phyloP scores from a whole-genome alignment of 2,797 vertebrate genomes.

The Chaenodraco wilsoni region DNA sequence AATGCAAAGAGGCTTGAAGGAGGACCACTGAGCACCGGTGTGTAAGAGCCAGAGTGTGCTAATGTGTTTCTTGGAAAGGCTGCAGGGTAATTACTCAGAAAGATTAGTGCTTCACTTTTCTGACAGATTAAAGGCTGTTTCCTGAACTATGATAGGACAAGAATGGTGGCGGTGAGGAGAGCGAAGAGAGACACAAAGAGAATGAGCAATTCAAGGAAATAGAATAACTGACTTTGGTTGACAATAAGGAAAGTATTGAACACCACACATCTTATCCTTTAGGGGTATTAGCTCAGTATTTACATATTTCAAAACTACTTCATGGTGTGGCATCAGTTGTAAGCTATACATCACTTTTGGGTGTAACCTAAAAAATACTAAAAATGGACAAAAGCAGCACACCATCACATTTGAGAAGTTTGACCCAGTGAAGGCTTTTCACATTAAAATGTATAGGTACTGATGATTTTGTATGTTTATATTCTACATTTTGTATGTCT shows the following conservation, averaged over 20 bases:
- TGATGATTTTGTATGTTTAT: no score
- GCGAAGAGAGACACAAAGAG: background rate
- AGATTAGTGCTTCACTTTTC: constrained; percentile 48
- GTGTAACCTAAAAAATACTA: no score
- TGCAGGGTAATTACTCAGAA: constrained; percentile 44
- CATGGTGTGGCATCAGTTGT: background rate
- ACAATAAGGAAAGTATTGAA: background rate
- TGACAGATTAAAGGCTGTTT: constrained; percentile 49
- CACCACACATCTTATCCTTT: background rate
- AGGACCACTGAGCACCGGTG: constrained; percentile 9
- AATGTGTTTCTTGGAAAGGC: constrained; percentile 19
- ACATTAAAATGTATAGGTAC: no score
- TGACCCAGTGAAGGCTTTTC: no score
- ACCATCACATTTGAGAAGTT: no score
- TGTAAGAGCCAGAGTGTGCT: constrained; percentile 15
- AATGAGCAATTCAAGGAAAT: background rate
- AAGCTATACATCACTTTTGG: background rate
- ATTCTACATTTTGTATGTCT: no score
- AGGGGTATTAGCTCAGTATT: background rate
- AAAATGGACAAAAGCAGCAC: no score
- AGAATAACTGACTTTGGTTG: constrained; percentile 6
- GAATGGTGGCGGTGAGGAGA: constrained; percentile 6
- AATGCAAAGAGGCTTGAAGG: constrained; percentile 19
- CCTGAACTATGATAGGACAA: constrained; percentile 35
- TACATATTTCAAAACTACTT: background rate